A percentile compares a stretch with the other conserved stretches of the same genome.
Evolutionary conservation across 2,113 vertebrate genomes (phyloP).

Genomic region (Sander lucioperca): DNA sequence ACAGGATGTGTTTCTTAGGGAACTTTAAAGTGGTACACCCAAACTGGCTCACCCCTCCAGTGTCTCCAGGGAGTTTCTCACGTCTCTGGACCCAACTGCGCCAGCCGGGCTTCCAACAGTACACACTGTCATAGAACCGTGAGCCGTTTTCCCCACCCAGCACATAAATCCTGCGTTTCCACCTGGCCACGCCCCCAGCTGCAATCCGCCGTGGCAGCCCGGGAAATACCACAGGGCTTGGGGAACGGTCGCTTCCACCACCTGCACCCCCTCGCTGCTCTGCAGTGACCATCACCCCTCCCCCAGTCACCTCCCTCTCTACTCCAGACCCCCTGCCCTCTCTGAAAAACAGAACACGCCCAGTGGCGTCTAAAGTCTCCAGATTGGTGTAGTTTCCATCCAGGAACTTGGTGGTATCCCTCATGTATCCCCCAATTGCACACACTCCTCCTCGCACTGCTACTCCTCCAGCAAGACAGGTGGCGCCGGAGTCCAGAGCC

Average conservation of each 20-base stretch:
- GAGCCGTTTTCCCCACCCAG: slow-evolving; percentile 87
- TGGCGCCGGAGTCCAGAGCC: slow-evolving; percentile 84
- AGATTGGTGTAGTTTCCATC: slow-evolving; percentile 83
- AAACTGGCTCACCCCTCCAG: slow-evolving; percentile 86
- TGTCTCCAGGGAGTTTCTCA: slow-evolving; percentile 85
- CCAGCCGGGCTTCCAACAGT: slow-evolving; percentile 89
- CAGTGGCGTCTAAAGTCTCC: slow-evolving; percentile 86
- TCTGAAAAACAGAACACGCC: slow-evolving; percentile 85
- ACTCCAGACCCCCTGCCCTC: slow-evolving; percentile 81
- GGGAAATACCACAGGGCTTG: slow-evolving; percentile 85
- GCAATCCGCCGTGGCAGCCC: slow-evolving; percentile 85
- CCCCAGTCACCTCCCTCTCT: slow-evolving; percentile 80
- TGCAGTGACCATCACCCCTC: slow-evolving; percentile 58
- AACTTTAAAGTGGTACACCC: slow-evolving; percentile 88
- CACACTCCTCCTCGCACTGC: slow-evolving; percentile 86
- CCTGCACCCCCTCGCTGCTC: slow-evolving; percentile 71
- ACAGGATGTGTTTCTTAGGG: slow-evolving; percentile 87
- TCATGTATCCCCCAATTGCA: slow-evolving; percentile 87
- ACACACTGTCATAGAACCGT: slow-evolving; percentile 85
- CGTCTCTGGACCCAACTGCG: slow-evolving; percentile 88
- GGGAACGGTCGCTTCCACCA: slow-evolving; percentile 81
- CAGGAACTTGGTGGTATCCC: slow-evolving; percentile 85
- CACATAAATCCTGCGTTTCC: slow-evolving; percentile 88
- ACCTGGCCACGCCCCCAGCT: slow-evolving; percentile 84
- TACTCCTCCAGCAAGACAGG: slow-evolving; percentile 86